Conservation (phyloP, 2,113 vertebrate genomes). For the Spea multiplicata region DNA sequence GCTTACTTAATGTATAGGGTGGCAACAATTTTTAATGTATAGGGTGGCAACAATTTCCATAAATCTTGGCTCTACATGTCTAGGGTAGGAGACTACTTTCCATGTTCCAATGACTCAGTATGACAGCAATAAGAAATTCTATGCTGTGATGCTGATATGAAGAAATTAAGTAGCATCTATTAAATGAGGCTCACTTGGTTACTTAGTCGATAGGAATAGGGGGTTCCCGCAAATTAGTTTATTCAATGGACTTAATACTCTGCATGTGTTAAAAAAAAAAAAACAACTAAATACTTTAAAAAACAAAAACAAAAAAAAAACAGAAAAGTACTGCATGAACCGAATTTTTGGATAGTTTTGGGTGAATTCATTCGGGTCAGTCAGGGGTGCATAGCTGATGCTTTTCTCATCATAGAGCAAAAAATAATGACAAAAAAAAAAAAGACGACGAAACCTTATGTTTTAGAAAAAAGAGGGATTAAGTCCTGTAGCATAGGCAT, state of each 20-base stretch:
- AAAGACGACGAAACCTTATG: slow-evolving; percentile 27
- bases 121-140: slow-evolving; percentile 68
- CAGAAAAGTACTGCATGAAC: slow-evolving; percentile 51
- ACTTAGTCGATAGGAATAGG: slow-evolving; percentile 33
- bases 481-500: slow-evolving; percentile 63
- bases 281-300: neutral
- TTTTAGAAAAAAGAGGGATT: slow-evolving; percentile 50
- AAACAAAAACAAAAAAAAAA: neutral
- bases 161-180: slow-evolving; percentile 43
- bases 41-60: slow-evolving; percentile 16
- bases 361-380: slow-evolving; percentile 37
- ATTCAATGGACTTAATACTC: slow-evolving; percentile 47
- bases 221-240: slow-evolving; percentile 44
- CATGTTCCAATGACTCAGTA: slow-evolving; percentile 50
- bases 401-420: slow-evolving; percentile 56
- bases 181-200: slow-evolving; percentile 47
- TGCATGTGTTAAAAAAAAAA: slow-evolving; percentile 41
- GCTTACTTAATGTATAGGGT: slow-evolving; percentile 11
- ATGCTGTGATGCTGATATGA: slow-evolving; percentile 53
- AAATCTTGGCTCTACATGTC: slow-evolving; percentile 44
- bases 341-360: slow-evolving; percentile 19
- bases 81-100: slow-evolving; percentile 51
- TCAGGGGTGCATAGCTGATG: slow-evolving; percentile 51
- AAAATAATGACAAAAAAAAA: neutral
- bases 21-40: slow-evolving; percentile 19